phyloP scores from a whole-genome alignment of 2,888 invertebrate genomes.

The Eilema griseolum region DNA sequence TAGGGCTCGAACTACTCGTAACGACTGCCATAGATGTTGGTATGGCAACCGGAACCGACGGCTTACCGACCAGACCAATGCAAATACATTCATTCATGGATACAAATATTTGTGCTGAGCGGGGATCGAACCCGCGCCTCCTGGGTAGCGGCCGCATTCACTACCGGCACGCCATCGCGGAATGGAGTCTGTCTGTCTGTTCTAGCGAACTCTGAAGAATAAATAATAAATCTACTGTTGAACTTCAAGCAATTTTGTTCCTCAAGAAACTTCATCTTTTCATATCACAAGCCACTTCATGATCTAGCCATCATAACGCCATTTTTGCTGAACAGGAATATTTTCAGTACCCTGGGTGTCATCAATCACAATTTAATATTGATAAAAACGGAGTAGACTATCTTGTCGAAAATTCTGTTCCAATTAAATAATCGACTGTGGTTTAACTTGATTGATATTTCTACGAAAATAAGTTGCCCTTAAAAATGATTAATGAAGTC shows the following conservation, averaged over 20 bases:
- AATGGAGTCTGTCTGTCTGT: too few species aligned
- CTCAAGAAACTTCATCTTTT: neutral
- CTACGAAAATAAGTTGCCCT: constrained; percentile 47
- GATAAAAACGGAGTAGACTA: constrained; percentile 48
- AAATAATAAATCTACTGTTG: neutral
- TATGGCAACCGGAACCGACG: too few species aligned
- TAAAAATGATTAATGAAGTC: constrained; percentile 55
- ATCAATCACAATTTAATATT: constrained; percentile 55
- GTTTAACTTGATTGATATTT: constrained; percentile 56
- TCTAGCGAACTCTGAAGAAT: too few species aligned
- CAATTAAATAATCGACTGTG: constrained; percentile 56
- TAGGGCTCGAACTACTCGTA: too few species aligned
- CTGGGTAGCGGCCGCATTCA: too few species aligned
- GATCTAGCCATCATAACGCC: constrained; percentile 14
- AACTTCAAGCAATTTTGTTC: neutral
- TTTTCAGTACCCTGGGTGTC: constrained; percentile 23
- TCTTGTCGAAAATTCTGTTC: constrained; percentile 54
- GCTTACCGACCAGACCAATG: too few species aligned
- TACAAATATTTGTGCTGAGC: too few species aligned
- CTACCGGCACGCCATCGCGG: too few species aligned
- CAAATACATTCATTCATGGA: too few species aligned
- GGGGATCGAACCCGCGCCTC: too few species aligned
- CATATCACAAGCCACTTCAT: constrained; percentile 13
- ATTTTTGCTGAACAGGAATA: constrained; percentile 17
- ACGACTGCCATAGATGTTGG: too few species aligned